Evolutionary conservation across 2,797 vertebrate genomes (phyloP).

Genomic region (Gambusia yucatana): DNA sequence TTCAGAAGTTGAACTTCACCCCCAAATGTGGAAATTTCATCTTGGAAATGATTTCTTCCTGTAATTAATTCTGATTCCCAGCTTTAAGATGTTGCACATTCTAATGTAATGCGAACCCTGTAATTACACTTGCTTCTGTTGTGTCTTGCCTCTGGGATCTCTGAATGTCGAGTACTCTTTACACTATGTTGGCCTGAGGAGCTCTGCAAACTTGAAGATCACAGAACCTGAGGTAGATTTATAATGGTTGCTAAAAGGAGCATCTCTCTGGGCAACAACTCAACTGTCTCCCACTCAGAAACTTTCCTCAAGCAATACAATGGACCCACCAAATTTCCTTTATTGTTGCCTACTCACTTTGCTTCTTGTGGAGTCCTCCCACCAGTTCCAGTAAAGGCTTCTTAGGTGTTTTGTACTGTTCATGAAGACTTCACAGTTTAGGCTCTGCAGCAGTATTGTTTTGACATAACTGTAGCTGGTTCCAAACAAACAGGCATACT

Average conservation of each 20-base stretch:
- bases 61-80: conserved; percentile 45
- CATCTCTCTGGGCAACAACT: conserved; percentile 68
- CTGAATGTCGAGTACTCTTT: conserved; percentile 45
- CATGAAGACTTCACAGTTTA: neutral
- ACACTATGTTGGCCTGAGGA: conserved; percentile 58
- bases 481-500: neutral
- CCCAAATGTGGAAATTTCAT: conserved; percentile 10
- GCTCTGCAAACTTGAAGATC: conserved; percentile 63
- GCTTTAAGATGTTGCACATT: conserved; percentile 54
- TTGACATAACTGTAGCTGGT: neutral
- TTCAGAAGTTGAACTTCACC: neutral
- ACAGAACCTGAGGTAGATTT: conserved; percentile 68
- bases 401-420: conserved; percentile 14
- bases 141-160: conserved; percentile 62
- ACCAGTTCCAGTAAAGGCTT: conserved; percentile 40
- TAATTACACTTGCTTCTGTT: conserved; percentile 65
- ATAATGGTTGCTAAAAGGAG: conserved; percentile 69
- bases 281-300: conserved; percentile 69
- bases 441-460: neutral
- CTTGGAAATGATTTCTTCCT: conserved; percentile 22
- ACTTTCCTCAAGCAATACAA: conserved; percentile 61
- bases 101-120: conserved; percentile 60
- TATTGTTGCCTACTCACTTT: conserved; percentile 44
- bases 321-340: conserved; percentile 43
- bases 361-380: conserved; percentile 30